Evolutionary conservation across 2,888 invertebrate genomes (phyloP).

Genomic region (Sphaerophoria rueppellii): DNA sequence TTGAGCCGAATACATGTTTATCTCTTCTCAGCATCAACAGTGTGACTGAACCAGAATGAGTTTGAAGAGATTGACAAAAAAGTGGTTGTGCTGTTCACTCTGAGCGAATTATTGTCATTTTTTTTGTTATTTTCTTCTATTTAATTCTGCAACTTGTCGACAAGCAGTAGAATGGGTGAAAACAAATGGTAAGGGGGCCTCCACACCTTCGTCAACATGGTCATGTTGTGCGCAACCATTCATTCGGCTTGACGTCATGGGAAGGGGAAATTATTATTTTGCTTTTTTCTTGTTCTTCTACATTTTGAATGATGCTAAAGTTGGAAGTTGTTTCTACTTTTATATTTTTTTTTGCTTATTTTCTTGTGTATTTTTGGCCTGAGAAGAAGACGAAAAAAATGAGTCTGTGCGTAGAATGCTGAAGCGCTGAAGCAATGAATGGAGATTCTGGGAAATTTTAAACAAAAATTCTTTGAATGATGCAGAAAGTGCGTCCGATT

Average conservation of each 20-base stretch:
- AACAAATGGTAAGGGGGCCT: conserved; percentile 7
- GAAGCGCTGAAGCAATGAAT: neutral
- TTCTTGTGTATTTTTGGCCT: neutral
- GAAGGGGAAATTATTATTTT: conserved; percentile 50
- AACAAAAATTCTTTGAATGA: conserved; percentile 1
- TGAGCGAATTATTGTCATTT: conserved; percentile 59
- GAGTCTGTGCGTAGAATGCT: conserved; percentile 27
- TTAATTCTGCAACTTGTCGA: conserved; percentile 44
- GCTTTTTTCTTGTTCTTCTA: conserved; percentile 35
- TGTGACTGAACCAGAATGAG: conserved; percentile 30
- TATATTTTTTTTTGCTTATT: neutral
- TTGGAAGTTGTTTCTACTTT: neutral
- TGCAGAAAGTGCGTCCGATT: conserved; percentile 4
- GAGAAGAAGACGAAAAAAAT: neutral
- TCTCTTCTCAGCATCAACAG: conserved; percentile 38
- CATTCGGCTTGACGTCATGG: conserved; percentile 70
- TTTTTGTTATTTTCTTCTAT: neutral
- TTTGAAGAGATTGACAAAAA: neutral
- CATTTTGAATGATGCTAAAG: conserved; percentile 29
- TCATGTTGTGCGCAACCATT: conserved; percentile 49
- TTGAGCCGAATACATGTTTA: conserved; percentile 9
- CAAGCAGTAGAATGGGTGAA: neutral
- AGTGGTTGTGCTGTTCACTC: conserved; percentile 55
- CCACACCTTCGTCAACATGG: neutral
- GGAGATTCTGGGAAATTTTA: conserved; percentile 8